Percentiles rank a stretch among this genome's conserved stretches.
phyloP scores from a whole-genome alignment of 2,888 invertebrate species.

The Nomada goodeniana region DNA sequence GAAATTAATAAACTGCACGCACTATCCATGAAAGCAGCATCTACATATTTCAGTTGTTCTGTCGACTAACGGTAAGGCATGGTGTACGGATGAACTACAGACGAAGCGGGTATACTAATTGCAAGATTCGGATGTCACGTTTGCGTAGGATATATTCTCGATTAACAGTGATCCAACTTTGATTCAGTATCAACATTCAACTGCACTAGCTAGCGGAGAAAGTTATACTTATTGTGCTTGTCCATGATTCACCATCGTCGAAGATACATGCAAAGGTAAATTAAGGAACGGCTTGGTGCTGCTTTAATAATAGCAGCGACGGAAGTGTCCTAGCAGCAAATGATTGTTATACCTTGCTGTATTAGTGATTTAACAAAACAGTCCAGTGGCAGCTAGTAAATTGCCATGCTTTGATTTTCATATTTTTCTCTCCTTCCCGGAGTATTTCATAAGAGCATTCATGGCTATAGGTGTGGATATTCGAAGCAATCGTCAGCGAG shows the following conservation, averaged over 20 bases:
- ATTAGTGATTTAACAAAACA: constrained; percentile 19
- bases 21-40: constrained; percentile 55
- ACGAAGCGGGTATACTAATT: too few relatives aligned
- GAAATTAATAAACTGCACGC: constrained; percentile 64
- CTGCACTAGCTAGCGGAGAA: not conserved
- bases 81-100: not conserved
- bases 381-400: constrained; percentile 20
- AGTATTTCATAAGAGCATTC: constrained; percentile 4
- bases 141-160: too few relatives aligned
- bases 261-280: constrained; percentile 22
- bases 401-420: constrained; percentile 47
- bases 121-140: too few relatives aligned
- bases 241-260: constrained; percentile 28
- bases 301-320: constrained; percentile 34
- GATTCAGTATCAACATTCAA: not conserved
- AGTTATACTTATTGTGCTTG: not conserved
- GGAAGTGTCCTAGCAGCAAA: constrained; percentile 31
- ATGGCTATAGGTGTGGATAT: constrained; percentile 7
- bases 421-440: constrained; percentile 22
- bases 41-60: constrained; percentile 37
- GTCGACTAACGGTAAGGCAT: constrained; percentile 11
- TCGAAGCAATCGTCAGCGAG: constrained; percentile 52
- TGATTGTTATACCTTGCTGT: constrained; percentile 34
- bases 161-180: not conserved
- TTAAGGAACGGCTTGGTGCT: constrained; percentile 20